Conservation (phyloP, 1,140 invertebrate species). For the Drosophila orosa region DNA sequence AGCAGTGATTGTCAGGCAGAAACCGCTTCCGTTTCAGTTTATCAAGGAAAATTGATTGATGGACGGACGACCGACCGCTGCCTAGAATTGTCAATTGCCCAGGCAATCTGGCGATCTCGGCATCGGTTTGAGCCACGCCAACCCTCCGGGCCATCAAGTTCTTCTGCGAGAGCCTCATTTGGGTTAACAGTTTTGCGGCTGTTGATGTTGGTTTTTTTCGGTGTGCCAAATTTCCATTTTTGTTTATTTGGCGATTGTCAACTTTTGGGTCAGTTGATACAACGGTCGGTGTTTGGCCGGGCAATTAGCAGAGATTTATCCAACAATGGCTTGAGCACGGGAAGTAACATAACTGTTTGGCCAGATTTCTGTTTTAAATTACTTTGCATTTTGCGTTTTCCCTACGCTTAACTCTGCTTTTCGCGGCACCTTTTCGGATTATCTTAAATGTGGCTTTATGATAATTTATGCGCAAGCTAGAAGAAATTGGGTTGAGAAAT, state of each 20-base stretch:
- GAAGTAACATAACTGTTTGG: conserved; percentile 51
- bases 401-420: conserved; percentile 6
- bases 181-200: conserved; percentile 49
- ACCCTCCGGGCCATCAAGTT: conserved; percentile 19
- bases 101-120: conserved; percentile 20
- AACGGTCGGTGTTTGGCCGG: conserved; percentile 43
- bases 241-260: conserved; percentile 65
- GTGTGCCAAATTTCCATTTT: conserved; percentile 75
- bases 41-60: conserved; percentile 74
- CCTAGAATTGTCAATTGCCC: conserved; percentile 46
- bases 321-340: conserved; percentile 59
- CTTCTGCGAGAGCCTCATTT: conserved; percentile 32
- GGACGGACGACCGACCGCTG: conserved; percentile 26
- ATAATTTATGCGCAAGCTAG: conserved; percentile 42
- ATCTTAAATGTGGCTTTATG: conserved; percentile 22
- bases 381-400: conserved; percentile 33
- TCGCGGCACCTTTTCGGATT: conserved; percentile 32
- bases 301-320: conserved; percentile 68
- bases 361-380: conserved; percentile 37
- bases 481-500: conserved; percentile 48
- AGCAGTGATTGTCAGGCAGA: conserved; percentile 62
- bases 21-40: conserved; percentile 80
- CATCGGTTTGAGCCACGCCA: conserved; percentile 23
- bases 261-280: conserved; percentile 67
- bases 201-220: conserved; percentile 39